phyloP scores from a whole-genome alignment of 2,888 invertebrate genomes.

The Crocallis elinguaria region DNA sequence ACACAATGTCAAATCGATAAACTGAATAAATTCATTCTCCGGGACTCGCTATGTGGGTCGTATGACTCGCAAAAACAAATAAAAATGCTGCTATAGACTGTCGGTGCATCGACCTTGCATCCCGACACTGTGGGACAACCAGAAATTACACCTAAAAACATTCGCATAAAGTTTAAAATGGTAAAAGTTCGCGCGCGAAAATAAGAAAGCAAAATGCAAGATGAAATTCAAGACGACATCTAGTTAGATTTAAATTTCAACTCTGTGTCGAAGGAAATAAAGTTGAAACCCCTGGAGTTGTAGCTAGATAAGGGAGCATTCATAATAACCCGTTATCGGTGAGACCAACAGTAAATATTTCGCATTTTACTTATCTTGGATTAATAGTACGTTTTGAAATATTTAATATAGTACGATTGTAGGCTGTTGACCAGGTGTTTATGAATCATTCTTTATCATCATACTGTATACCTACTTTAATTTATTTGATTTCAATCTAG shows the following conservation, averaged over 20 bases:
- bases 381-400: constrained; percentile 75
- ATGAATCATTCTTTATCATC: constrained; percentile 36
- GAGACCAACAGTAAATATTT: constrained; percentile 78
- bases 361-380: constrained; percentile 72
- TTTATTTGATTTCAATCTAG: background rate
- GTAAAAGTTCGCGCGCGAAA: constrained; percentile 56
- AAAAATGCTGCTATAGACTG: constrained; percentile 80
- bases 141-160: constrained; percentile 48
- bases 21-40: constrained; percentile 81
- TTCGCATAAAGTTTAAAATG: constrained; percentile 57
- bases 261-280: constrained; percentile 41
- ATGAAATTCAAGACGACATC: constrained; percentile 78
- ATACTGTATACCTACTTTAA: too few species aligned
- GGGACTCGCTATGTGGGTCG: constrained; percentile 78
- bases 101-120: constrained; percentile 82
- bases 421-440: constrained; percentile 47
- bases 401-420: constrained; percentile 70
- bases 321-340: constrained; percentile 75
- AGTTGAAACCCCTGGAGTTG: constrained; percentile 45
- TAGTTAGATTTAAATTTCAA: constrained; percentile 49
- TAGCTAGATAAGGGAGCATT: constrained; percentile 74
- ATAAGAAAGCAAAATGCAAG: constrained; percentile 81
- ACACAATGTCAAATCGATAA: constrained; percentile 80
- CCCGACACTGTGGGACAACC: constrained; percentile 50
- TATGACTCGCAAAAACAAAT: constrained; percentile 82